These are phyloP conservation scores for Psittacula echo DNA, from an alignment of 2,797 vertebrate genomes.

Conservation along the genomic window DNA sequence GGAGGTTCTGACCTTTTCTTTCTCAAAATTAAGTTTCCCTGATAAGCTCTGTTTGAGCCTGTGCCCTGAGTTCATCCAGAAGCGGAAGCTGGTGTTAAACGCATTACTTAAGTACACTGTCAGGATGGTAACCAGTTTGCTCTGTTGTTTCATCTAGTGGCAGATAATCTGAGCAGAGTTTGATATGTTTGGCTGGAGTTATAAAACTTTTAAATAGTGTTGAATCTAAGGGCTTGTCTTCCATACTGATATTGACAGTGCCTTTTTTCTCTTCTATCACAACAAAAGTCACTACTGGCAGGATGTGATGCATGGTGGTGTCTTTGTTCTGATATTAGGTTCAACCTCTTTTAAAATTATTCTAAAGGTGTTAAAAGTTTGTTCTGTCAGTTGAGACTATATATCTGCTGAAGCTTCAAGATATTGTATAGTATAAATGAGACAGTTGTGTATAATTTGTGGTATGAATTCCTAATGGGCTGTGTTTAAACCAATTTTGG, in stretches of 20 bases:
- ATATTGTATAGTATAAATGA: not conserved
- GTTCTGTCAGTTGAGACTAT: not conserved
- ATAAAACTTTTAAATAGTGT: not conserved
- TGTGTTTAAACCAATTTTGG: not conserved
- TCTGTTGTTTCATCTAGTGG: not conserved
- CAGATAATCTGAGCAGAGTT: not conserved
- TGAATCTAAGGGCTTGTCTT: not conserved
- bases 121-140: not conserved
- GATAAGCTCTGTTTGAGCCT: not conserved
- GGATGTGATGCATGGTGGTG: rapidly evolving
- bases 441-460: not conserved
- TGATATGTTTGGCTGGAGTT: not conserved
- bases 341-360: not conserved
- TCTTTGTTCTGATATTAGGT: not conserved
- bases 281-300: not conserved
- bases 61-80: not conserved
- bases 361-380: not conserved
- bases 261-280: not conserved
- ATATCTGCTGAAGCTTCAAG: not conserved
- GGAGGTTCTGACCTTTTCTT: not conserved
- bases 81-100: not conserved
- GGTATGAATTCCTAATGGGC: not conserved
- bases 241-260: not conserved
- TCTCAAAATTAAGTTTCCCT: not conserved
- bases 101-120: not conserved